Conservation (phyloP, 1,140 invertebrate genomes). For the Drosophila repleta region DNA sequence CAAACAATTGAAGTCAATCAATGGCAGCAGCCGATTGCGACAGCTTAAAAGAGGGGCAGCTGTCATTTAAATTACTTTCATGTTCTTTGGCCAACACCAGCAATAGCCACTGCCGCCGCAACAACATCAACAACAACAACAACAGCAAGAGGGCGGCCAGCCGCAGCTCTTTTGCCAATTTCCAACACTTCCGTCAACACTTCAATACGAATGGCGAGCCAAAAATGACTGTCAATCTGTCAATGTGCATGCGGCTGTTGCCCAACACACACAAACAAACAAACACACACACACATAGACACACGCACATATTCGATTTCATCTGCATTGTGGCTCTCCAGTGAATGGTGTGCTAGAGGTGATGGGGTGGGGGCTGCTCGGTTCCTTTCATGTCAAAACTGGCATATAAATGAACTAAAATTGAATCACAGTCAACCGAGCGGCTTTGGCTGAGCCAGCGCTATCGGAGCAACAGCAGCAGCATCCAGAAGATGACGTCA, state of each 20-base stretch:
- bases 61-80: slow-evolving; percentile 75
- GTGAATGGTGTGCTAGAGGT: neutral
- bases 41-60: slow-evolving; percentile 6
- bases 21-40: slow-evolving; percentile 14
- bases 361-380: neutral
- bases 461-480: slow-evolving; percentile 20
- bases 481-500: slow-evolving; percentile 55
- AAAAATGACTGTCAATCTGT: slow-evolving; percentile 79
- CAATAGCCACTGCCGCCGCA: slow-evolving; percentile 26
- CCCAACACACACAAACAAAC: slow-evolving; percentile 21
- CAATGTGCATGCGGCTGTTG: slow-evolving; percentile 44
- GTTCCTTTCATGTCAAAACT: slow-evolving; percentile 56
- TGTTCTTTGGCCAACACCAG: slow-evolving; percentile 49
- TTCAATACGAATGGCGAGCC: slow-evolving; percentile 58
- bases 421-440: slow-evolving; percentile 57
- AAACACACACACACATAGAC: slow-evolving; percentile 12
- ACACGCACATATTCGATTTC: slow-evolving; percentile 35
- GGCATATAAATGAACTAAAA: slow-evolving; percentile 65
- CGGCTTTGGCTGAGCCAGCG: slow-evolving; percentile 43
- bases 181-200: slow-evolving; percentile 78
- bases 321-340: slow-evolving; percentile 35
- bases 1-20: slow-evolving; percentile 71
- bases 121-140: neutral
- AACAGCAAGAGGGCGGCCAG: slow-evolving; percentile 9
- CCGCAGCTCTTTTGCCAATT: slow-evolving; percentile 71